These are phyloP conservation scores for Pangasius macronema DNA, from an alignment of 2,797 vertebrate genomes.

Conservation along the genomic window DNA sequence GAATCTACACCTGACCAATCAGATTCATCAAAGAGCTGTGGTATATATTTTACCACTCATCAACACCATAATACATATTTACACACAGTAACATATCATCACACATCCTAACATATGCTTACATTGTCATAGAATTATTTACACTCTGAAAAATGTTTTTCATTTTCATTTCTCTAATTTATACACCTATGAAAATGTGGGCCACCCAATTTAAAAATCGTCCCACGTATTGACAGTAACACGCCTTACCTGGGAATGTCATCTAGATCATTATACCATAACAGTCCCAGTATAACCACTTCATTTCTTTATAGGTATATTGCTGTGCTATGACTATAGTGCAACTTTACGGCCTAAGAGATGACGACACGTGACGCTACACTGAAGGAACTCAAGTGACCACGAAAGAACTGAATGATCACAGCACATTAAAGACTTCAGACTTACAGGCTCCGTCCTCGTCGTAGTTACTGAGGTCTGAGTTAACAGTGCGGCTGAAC, in stretches of 20 bases:
- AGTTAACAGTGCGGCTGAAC: slow-evolving; percentile 93
- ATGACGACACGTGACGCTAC: not conserved
- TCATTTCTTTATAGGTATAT: not conserved
- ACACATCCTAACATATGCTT: not conserved
- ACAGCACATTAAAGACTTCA: not conserved
- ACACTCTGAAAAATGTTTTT: not conserved
- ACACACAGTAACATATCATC: not conserved
- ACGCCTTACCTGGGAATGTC: not conserved
- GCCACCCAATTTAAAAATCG: not conserved
- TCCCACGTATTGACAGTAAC: not conserved
- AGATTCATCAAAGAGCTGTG: not conserved
- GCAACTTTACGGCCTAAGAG: not conserved
- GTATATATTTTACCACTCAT: not conserved
- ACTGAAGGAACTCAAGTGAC: not conserved
- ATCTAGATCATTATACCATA: not conserved
- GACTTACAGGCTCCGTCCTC: slow-evolving; percentile 97
- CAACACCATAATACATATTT: not conserved
- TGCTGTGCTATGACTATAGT: not conserved
- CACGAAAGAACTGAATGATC: not conserved
- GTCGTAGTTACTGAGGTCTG: slow-evolving; percentile 97
- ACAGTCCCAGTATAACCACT: not conserved
- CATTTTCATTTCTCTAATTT: not conserved
- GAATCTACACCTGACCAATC: not conserved
- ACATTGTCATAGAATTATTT: not conserved
- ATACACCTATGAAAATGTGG: not conserved